Base-by-base conservation (phyloP, 2,888 invertebrate species). In the Eretmocerus hayati region DNA sequence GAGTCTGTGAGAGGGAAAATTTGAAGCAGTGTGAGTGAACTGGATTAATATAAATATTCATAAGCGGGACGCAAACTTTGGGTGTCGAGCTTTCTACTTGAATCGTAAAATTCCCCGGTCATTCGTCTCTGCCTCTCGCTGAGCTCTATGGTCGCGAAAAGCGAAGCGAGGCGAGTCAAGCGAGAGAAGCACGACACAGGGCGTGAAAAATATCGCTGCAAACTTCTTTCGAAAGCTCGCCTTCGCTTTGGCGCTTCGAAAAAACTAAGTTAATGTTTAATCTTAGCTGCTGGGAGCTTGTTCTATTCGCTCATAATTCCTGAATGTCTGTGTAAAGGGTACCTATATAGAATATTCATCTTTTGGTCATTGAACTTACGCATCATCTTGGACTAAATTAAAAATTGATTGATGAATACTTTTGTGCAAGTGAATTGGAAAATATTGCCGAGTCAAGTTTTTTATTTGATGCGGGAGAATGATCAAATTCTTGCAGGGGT, bases 41-140 rank as follows among this genome's bases (percentile, higher is more conserved):
- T 69, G 65, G 67, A 69, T 69, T 69, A 67, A 66, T 70, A 71
- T 71, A 70, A 70, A 71, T 71, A 71, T 71, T 71, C 70, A 70
- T 70, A 69, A 70, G 70, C 66, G 70, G 64, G n/a, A n/a, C 63
- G 62, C 68, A 69, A 69, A 71, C 63, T 68, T 70, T 69, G 67
- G 65, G 68, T 70, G 65, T 58, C 64, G 62, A 59, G 57, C 57
- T 56, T 61, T 63, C 63, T 64, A 30, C 59, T 54, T 64, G 64
- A 62, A 58, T 67, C 69, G 66, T 69, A 68, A 69, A 66, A 65
- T 50, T 59, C 57, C 57, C 58, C n/a, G n/a, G n/a, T n/a, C n/a
- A n/a, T n/a, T n/a, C n/a, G n/a, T 61, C 58, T 57, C 44, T 26
- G 8, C 8, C 26, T 26, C 26, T 26, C 26, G 26, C 26, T 11